Conservation (phyloP, 2,113 vertebrate genomes). For the Sialia sialis region DNA sequence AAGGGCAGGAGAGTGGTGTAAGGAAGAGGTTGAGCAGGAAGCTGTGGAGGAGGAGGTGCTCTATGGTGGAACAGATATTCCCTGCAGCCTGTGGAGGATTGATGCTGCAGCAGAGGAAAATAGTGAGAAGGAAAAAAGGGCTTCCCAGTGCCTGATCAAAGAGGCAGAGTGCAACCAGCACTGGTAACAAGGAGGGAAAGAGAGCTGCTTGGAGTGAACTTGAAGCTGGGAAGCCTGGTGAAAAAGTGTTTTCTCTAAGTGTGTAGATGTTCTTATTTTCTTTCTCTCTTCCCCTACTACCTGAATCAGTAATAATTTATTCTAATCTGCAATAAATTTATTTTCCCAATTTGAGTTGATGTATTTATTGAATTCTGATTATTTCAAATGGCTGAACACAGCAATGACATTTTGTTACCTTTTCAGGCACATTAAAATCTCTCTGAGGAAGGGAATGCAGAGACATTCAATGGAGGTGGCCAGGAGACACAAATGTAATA, state of each 20-base stretch:
- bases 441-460: neutral
- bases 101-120: neutral
- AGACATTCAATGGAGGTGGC: neutral
- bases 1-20: neutral
- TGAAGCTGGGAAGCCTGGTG: neutral
- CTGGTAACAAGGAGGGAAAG: neutral
- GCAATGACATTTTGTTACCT: neutral
- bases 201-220: neutral
- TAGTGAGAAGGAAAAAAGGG: neutral
- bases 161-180: neutral
- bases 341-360: neutral
- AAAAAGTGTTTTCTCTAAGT: neutral
- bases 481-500: neutral
- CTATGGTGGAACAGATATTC: neutral
- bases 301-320: neutral
- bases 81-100: neutral
- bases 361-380: neutral
- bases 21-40: neutral
- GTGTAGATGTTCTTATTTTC: neutral
- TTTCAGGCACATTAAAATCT: constrained; percentile 32
- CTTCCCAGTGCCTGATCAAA: neutral
- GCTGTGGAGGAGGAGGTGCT: neutral
- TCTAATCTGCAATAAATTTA: neutral
- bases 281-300: neutral
- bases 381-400: neutral